Percentiles rank a stretch among this genome's conserved stretches.
phyloP scores from a whole-genome alignment of 2,888 invertebrate genomes.

The Eilema griseolum region DNA sequence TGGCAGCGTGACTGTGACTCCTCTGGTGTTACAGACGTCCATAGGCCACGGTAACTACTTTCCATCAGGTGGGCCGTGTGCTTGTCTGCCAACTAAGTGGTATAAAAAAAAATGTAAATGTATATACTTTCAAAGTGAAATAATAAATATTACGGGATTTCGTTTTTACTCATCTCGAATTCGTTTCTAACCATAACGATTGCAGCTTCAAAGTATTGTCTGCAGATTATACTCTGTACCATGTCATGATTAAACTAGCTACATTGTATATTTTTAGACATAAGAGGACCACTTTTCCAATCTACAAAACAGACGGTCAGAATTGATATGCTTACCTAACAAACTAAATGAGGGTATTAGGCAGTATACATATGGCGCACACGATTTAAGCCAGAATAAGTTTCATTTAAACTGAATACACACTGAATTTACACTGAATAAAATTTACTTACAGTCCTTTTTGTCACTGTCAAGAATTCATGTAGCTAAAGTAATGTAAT shows the following conservation, averaged over 20 bases:
- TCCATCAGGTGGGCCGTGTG: too few species aligned
- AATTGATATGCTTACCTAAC: constrained; percentile 7
- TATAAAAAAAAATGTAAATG: too few species aligned
- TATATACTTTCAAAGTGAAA: too few species aligned
- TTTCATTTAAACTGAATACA: background rate
- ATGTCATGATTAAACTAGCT: background rate
- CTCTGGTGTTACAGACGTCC: too few species aligned
- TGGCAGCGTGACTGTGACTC: too few species aligned
- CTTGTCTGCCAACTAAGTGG: too few species aligned
- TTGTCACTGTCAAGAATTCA: too few species aligned
- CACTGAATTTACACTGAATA: background rate
- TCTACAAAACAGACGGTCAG: background rate
- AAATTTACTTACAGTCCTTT: too few species aligned
- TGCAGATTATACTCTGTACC: background rate
- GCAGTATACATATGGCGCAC: background rate
- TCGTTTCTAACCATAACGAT: background rate
- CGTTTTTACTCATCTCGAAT: background rate
- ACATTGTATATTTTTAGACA: background rate
- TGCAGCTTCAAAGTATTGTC: background rate
- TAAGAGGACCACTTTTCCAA: background rate
- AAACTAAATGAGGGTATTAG: constrained; percentile 1
- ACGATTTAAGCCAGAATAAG: background rate
- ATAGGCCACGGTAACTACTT: too few species aligned
- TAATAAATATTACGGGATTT: background rate
- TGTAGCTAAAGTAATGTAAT: too few species aligned